A percentile compares a stretch with the other conserved stretches of the same genome.
These are phyloP conservation scores for Myodes glareolus DNA, from an alignment of 2,113 vertebrate genomes.

Conservation along the genomic window DNA sequence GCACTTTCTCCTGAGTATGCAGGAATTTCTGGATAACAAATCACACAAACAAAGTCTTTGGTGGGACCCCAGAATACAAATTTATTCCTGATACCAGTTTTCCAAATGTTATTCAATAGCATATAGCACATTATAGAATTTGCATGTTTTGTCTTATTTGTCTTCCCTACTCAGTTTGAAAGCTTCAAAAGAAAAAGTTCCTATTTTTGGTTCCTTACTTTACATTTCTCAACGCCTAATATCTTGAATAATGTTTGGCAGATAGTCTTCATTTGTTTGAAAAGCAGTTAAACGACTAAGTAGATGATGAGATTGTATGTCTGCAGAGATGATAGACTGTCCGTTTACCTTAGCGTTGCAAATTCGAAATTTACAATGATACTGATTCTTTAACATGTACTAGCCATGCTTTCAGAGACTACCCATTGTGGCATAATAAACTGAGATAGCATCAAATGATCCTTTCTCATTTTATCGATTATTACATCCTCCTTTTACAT, in stretches of 20 bases:
- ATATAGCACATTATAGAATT: neutral
- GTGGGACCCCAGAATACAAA: neutral
- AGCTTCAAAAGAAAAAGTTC: neutral
- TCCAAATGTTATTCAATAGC: neutral
- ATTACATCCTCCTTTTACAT: accelerated
- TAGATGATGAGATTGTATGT: neutral
- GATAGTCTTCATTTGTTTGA: neutral
- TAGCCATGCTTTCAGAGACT: neutral
- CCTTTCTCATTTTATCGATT: neutral
- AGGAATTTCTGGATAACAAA: neutral
- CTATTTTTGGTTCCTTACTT: neutral
- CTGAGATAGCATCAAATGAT: neutral
- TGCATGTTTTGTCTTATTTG: neutral
- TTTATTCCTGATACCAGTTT: neutral
- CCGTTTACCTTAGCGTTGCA: neutral
- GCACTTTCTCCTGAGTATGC: neutral
- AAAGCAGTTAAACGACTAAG: neutral
- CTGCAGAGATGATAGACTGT: neutral
- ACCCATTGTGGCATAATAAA: neutral
- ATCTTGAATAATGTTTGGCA: neutral
- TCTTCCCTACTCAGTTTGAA: neutral
- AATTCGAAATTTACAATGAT: neutral
- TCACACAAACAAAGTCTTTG: neutral
- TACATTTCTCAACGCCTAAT: neutral
- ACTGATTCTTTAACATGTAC: neutral